Conservation (phyloP, 2,888 invertebrate species). For the Amphipyra berbera region DNA sequence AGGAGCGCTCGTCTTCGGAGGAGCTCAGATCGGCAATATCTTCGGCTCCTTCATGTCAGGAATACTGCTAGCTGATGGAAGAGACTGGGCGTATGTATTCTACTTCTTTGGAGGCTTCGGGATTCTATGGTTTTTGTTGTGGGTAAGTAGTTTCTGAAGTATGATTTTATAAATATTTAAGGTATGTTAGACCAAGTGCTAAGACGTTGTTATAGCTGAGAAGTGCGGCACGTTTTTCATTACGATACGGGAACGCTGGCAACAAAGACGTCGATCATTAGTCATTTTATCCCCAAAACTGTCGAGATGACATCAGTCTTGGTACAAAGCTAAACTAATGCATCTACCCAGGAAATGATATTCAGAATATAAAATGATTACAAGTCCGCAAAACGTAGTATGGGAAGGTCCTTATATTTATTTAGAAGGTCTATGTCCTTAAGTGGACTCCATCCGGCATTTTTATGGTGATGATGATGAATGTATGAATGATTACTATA, state of each 20-base stretch:
- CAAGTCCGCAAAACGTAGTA: not conserved
- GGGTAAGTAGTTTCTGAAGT: slow-evolving; percentile 71
- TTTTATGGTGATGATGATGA: slow-evolving; percentile 1
- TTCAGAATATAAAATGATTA: not conserved
- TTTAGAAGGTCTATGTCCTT: not conserved
- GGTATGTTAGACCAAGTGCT: too few species aligned
- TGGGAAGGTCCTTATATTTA: not conserved
- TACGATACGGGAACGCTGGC: too few species aligned
- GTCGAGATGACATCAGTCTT: not conserved
- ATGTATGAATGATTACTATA: not conserved
- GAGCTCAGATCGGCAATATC: slow-evolving; percentile 89
- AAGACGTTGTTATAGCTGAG: too few species aligned
- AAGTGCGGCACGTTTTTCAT: too few species aligned
- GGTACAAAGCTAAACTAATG: not conserved
- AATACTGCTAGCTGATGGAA: slow-evolving; percentile 81
- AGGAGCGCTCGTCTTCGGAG: slow-evolving; percentile 90
- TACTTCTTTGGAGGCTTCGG: slow-evolving; percentile 90
- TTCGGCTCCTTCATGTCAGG: slow-evolving; percentile 89
- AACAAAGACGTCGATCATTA: not conserved
- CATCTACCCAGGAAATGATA: slow-evolving; percentile 2
- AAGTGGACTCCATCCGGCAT: slow-evolving; percentile 4
- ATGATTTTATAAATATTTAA: not conserved
- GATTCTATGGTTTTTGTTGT: slow-evolving; percentile 87
- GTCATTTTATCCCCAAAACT: not conserved
- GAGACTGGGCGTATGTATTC: slow-evolving; percentile 90